These are phyloP conservation scores for Riparia riparia DNA, from an alignment of 2,113 vertebrate genomes.

Conservation along the genomic window DNA sequence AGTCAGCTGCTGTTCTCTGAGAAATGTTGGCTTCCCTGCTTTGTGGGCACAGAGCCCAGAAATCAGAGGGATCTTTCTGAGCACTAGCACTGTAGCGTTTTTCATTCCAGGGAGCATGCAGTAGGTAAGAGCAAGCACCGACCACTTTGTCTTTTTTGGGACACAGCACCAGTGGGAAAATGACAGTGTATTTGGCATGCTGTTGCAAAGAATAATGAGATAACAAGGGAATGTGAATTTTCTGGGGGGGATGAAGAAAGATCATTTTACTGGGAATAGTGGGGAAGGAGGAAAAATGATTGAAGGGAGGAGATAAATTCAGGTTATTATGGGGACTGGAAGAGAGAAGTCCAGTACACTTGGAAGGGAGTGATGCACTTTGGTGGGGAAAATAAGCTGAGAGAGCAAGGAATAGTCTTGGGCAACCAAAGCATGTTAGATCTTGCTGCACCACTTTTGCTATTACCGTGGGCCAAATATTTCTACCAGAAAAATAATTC, in stretches of 20 bases:
- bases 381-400: not conserved
- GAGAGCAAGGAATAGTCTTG: not conserved
- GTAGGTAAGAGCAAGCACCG: slow-evolving; percentile 34
- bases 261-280: slow-evolving; percentile 5
- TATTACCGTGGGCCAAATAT: not conserved
- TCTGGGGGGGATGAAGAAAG: slow-evolving; percentile 1
- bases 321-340: not conserved
- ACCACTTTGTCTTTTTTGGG: slow-evolving; percentile 42
- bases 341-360: not conserved
- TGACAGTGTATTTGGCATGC: slow-evolving; percentile 41
- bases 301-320: slow-evolving; percentile 16
- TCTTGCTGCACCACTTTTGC: not conserved
- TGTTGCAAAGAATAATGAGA: slow-evolving; percentile 52
- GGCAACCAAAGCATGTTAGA: not conserved
- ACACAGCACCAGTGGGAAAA: slow-evolving; percentile 34
- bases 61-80: not conserved
- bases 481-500: not conserved
- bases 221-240: slow-evolving; percentile 60
- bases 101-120: slow-evolving; percentile 42
- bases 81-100: not conserved
- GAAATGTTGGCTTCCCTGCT: not conserved
- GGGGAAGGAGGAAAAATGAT: not conserved
- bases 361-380: not conserved
- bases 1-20: not conserved
- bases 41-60: slow-evolving; percentile 37